These are phyloP conservation scores for Cottoperca gobio DNA, from an alignment of 2,797 vertebrate species.

Conservation along the genomic window DNA sequence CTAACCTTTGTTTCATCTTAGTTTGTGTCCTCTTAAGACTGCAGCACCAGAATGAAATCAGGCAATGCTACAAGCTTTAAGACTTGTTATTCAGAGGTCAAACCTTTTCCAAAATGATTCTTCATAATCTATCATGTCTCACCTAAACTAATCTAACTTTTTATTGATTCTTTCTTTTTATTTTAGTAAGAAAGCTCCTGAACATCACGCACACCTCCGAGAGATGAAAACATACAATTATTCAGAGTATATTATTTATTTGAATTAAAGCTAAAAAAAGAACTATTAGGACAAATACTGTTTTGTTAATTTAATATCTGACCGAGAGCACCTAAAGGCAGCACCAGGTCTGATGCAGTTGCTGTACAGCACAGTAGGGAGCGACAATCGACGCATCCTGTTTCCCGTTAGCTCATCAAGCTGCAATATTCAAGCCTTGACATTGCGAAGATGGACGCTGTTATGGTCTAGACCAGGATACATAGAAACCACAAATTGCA, in stretches of 20 bases:
- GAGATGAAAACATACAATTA: not conserved
- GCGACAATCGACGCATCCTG: constrained; percentile 36
- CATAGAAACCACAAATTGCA: constrained; percentile 44
- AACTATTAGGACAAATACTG: not conserved
- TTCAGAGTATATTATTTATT: not conserved
- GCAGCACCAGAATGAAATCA: not conserved
- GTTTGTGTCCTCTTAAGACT: not conserved
- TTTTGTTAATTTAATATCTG: not conserved
- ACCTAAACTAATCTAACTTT: not conserved
- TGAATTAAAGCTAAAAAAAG: not conserved
- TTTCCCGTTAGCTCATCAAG: constrained; percentile 67
- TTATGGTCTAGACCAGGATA: constrained; percentile 68
- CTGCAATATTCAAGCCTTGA: constrained; percentile 69
- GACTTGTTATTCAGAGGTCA: not conserved
- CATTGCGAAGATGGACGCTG: constrained; percentile 81
- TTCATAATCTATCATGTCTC: not conserved
- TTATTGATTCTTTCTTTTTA: no score
- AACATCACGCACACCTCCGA: not conserved
- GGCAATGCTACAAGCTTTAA: not conserved
- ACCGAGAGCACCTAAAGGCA: constrained; percentile 18
- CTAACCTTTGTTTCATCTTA: not conserved
- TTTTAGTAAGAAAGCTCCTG: no score
- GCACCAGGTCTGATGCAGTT: not conserved
- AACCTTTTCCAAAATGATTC: not conserved
- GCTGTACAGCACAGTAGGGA: constrained; percentile 43